Conservation (phyloP, 1,140 invertebrate genomes). For the Anoplophora glabripennis region DNA sequence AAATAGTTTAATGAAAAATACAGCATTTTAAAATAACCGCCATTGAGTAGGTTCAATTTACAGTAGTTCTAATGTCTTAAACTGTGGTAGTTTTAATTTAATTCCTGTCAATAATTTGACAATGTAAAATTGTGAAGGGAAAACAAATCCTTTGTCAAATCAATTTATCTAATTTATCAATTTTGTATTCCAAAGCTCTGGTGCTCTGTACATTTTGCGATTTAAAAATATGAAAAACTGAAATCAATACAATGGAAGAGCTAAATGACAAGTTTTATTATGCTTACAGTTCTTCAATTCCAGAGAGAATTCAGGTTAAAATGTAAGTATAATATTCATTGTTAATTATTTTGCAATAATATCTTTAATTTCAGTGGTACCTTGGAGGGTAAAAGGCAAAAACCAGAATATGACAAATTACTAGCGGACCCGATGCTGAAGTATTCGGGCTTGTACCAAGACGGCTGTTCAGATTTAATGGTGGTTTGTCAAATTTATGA, state of each 20-base stretch:
- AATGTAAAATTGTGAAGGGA: too few relatives aligned
- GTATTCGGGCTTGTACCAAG: slow-evolving; percentile 84
- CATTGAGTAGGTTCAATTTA: too few relatives aligned
- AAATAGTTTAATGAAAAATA: too few relatives aligned
- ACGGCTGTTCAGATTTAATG: slow-evolving; percentile 79
- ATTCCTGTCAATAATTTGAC: too few relatives aligned
- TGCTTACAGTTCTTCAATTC: slow-evolving; percentile 88
- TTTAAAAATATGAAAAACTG: too few relatives aligned
- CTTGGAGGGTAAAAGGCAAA: slow-evolving; percentile 84
- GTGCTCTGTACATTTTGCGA: too few relatives aligned
- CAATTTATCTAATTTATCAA: too few relatives aligned
- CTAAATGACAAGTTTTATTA: slow-evolving; percentile 71
- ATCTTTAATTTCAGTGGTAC: slow-evolving; percentile 70
- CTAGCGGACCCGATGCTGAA: slow-evolving; percentile 85
- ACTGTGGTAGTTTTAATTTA: too few relatives aligned
- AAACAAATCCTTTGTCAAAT: too few relatives aligned
- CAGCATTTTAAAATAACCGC: too few relatives aligned
- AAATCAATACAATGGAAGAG: slow-evolving; percentile 33
- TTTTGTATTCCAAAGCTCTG: too few relatives aligned
- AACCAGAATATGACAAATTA: slow-evolving; percentile 85
- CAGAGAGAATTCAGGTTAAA: slow-evolving; percentile 86
- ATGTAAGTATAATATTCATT: slow-evolving; percentile 65
- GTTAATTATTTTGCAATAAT: slow-evolving; percentile 4
- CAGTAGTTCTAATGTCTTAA: too few relatives aligned
- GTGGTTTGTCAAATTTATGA: slow-evolving; percentile 86